These are phyloP conservation scores for Ceramica pisi DNA, from an alignment of 2,888 invertebrate species.

Conservation along the genomic window DNA sequence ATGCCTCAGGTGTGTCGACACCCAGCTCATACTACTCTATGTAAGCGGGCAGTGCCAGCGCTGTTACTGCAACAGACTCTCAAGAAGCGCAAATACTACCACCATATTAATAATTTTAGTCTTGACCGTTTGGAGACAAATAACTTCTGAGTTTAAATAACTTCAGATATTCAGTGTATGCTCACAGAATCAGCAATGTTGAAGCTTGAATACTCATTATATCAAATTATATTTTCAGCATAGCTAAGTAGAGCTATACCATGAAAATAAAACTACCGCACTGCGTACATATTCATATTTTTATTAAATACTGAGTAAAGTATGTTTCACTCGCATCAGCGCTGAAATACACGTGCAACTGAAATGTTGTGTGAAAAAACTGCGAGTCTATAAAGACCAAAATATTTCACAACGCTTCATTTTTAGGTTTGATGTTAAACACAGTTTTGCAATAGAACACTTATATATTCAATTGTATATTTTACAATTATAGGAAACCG, in stretches of 20 bases:
- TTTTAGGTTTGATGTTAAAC: constrained; percentile 19
- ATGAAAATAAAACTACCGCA: constrained; percentile 46
- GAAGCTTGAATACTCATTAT: background rate
- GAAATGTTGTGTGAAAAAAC: constrained; percentile 44
- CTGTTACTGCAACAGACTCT: no score
- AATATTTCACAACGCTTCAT: background rate
- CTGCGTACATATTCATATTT: constrained; percentile 52
- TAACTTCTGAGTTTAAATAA: no score
- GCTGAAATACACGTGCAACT: constrained; percentile 31
- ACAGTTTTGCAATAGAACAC: background rate
- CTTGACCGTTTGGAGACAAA: no score
- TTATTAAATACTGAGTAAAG: constrained; percentile 49
- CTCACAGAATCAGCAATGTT: background rate
- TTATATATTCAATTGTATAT: no score
- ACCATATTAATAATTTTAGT: no score
- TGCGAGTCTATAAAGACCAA: background rate
- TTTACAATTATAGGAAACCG: background rate
- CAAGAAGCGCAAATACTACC: no score
- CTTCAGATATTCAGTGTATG: background rate
- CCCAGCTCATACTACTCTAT: no score
- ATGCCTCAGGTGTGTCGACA: no score
- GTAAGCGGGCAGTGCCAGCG: no score
- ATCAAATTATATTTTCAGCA: background rate
- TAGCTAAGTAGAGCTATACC: background rate
- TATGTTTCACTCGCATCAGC: constrained; percentile 35